phyloP scores from a whole-genome alignment of 2,888 invertebrate species.

The Drosophila picticornis region DNA sequence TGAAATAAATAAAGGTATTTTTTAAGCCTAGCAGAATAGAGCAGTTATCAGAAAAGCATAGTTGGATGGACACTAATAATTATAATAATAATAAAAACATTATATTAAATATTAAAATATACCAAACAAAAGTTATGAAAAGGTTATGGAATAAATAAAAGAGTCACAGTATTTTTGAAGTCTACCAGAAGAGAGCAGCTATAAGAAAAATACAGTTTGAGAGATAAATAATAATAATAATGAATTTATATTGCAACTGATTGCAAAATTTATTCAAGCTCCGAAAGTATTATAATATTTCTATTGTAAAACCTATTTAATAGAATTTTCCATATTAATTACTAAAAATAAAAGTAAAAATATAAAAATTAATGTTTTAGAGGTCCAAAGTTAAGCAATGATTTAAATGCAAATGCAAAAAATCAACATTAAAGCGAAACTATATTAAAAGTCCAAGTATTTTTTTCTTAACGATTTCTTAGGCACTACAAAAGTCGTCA shows the following conservation, averaged over 20 bases:
- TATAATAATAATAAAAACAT: not conserved
- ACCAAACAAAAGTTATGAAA: not conserved
- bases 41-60: not conserved
- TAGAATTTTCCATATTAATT: not conserved
- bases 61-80: not conserved
- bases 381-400: not conserved
- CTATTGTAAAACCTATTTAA: not conserved
- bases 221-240: not conserved
- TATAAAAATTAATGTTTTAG: not conserved
- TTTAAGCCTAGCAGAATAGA: not conserved
- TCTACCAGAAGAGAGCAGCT: not conserved
- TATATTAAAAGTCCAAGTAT: not conserved
- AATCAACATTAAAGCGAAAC: not conserved
- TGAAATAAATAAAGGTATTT: not conserved
- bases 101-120: not conserved
- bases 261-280: not conserved
- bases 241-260: not conserved
- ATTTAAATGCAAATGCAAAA: not conserved
- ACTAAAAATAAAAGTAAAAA: not conserved
- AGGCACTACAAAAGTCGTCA: conserved; percentile 18
- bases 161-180: not conserved
- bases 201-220: not conserved
- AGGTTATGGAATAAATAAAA: not conserved
- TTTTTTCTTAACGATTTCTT: not conserved
- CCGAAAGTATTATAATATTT: not conserved